A percentile compares a stretch with the other conserved stretches of the same genome.
phyloP scores from a whole-genome alignment of 2,797 vertebrate genomes.

The Rousettus madagascariensis region DNA sequence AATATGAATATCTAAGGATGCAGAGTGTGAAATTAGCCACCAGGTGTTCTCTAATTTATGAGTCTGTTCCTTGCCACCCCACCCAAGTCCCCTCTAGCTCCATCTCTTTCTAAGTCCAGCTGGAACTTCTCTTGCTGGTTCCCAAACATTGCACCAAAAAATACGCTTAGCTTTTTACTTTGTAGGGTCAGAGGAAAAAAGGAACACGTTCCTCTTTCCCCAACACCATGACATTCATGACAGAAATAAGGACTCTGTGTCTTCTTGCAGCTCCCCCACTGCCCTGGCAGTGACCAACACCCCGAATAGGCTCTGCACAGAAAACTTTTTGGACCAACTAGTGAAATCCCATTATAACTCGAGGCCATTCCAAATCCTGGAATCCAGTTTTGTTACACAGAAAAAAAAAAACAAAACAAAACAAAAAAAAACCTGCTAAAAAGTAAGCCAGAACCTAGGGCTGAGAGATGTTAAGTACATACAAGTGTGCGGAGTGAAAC shows the following conservation, averaged over 20 bases:
- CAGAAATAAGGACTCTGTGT: not conserved
- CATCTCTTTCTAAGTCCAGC: not conserved
- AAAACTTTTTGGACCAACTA: not conserved
- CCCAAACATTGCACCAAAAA: not conserved
- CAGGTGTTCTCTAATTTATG: not conserved
- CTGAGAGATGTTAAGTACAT: not conserved
- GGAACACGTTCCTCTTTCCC: not conserved
- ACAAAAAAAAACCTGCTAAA: not conserved
- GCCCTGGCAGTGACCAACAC: not conserved
- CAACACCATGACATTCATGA: not conserved
- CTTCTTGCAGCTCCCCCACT: not conserved
- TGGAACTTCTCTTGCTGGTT: not conserved
- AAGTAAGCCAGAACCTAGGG: not conserved
- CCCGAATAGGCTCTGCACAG: not conserved
- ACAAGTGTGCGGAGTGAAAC: not conserved
- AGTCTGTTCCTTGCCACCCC: not conserved
- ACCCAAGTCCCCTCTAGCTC: not conserved
- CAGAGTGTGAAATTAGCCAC: not conserved
- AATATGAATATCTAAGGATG: not conserved
- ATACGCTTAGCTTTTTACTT: not conserved
- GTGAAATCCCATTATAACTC: not conserved
- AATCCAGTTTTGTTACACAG: not conserved
- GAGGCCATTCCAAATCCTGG: not conserved
- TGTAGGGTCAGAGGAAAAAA: not conserved
- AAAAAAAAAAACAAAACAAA: no score